Base-by-base conservation (phyloP, 92 coral and sea anemone genomes). In the Porites lobata region DNA sequence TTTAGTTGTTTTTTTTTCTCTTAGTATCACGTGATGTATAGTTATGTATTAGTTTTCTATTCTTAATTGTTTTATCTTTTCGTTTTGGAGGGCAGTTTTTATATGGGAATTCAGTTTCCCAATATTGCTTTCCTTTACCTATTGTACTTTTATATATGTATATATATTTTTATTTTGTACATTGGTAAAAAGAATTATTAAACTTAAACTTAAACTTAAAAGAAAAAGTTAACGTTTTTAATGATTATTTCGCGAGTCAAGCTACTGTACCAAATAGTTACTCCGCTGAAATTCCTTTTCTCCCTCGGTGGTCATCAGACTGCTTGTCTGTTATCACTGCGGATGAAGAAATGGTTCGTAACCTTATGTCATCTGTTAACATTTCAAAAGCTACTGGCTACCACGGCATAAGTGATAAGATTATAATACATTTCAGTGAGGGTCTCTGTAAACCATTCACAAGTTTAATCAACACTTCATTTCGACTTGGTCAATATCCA, bases 401-500 rank as follows among this genome's bases (percentile, higher is more conserved):
- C 38, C 1, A 69, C 51, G 81, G 81, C 43, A 82, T 82, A 32
- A 69, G 86, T 52, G 67, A 82, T 54, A 82, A 68, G 78, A 26
- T 68, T 4, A 26, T 10, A 10, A 82, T n/a, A 50, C 73, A 22
- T 22, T 22, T 22, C 24, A 15, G 67, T 20, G 65, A 83, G 52
- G 87, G 87, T 6, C 72, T 77, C 4, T 57, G 17, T 51, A 83
- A 72, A 53, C 22, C 29, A 83, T 70, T 50, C 11, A 14, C 26
- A 70, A 82, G 7, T 77, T 83, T 72, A 26, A 26, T 26, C 32
- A 26, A 26, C 32, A 26, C 32, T 26, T 26, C 32, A 26, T 26
- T 26, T 26, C 57, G 79, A 1, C 81, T 69, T n/a, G 87, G 87
- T 19, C 82, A 83, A 38, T 72, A 26, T 52, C 87, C 87, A 1